Evolutionary conservation across 2,888 invertebrate genomes (phyloP).

Genomic region (Orthosia gracilis): DNA sequence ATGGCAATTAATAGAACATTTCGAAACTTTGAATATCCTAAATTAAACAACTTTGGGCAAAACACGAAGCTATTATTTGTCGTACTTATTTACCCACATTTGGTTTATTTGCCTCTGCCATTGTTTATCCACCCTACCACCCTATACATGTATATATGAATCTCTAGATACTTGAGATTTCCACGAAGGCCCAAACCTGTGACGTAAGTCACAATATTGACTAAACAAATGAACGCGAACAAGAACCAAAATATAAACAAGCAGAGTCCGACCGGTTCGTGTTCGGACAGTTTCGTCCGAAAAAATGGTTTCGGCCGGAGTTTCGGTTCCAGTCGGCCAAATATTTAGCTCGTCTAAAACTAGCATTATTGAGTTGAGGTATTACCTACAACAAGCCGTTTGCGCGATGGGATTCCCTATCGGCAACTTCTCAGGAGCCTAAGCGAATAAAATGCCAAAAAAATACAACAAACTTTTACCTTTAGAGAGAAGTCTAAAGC

Average conservation of each 20-base stretch:
- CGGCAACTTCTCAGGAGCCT: too few relatives aligned
- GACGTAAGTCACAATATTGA: constrained; percentile 50
- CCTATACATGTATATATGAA: constrained; percentile 59
- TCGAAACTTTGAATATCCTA: constrained; percentile 29
- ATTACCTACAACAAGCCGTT: too few relatives aligned
- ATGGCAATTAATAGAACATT: constrained; percentile 33
- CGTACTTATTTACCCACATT: constrained; percentile 60
- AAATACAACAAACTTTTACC: too few relatives aligned
- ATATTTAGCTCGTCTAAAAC: background rate
- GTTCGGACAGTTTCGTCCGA: background rate
- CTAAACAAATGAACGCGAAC: constrained; percentile 48
- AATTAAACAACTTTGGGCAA: constrained; percentile 43
- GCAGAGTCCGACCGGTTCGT: background rate
- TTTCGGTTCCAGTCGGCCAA: background rate
- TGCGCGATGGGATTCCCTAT: too few relatives aligned
- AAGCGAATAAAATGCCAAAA: too few relatives aligned
- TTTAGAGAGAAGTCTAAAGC: too few relatives aligned
- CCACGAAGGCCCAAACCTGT: constrained; percentile 55
- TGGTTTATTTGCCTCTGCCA: constrained; percentile 62
- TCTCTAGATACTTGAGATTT: constrained; percentile 57
- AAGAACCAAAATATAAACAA: constrained; percentile 13
- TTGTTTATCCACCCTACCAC: constrained; percentile 62
- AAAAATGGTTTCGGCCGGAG: background rate
- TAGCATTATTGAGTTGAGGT: background rate
- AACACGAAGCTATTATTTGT: constrained; percentile 49